Conservation (phyloP, 2,888 invertebrate species). For the Diloba caeruleocephala region DNA sequence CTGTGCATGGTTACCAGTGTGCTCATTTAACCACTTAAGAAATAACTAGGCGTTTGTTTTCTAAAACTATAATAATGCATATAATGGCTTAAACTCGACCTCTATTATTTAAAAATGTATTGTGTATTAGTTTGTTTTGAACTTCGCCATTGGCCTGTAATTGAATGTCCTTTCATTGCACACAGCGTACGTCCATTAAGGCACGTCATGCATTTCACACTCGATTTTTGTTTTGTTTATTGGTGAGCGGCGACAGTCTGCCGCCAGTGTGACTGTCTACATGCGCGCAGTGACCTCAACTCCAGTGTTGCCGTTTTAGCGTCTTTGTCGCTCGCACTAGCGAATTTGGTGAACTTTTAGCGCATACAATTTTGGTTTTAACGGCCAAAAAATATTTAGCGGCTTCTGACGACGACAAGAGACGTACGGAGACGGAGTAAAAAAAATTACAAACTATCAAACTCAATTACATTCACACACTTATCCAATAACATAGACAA, state of each 20-base stretch:
- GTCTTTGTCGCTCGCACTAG: too few species aligned
- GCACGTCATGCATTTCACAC: constrained; percentile 8
- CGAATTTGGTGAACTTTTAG: too few species aligned
- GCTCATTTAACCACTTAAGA: constrained; percentile 12
- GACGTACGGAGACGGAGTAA: too few species aligned
- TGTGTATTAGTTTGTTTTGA: too few species aligned
- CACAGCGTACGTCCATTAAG: background rate
- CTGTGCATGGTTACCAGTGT: constrained; percentile 6
- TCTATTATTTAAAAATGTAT: constrained; percentile 2
- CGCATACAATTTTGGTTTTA: too few species aligned
- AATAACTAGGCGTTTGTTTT: constrained; percentile 17
- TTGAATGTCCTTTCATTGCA: background rate
- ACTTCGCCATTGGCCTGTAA: background rate
- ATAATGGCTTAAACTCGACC: constrained; percentile 22
- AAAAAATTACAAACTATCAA: too few species aligned
- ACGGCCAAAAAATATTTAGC: too few species aligned
- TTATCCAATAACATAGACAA: too few species aligned
- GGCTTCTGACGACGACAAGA: too few species aligned
- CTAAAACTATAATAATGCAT: constrained; percentile 21
- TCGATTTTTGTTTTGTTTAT: constrained; percentile 33
- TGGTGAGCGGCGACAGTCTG: constrained; percentile 66
- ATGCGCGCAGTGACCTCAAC: constrained; percentile 71
- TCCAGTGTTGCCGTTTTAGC: too few species aligned
- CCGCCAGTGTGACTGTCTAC: constrained; percentile 77
- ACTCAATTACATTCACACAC: too few species aligned